Conservation (phyloP, 2,888 invertebrate genomes). For the Monopis laevigella region DNA sequence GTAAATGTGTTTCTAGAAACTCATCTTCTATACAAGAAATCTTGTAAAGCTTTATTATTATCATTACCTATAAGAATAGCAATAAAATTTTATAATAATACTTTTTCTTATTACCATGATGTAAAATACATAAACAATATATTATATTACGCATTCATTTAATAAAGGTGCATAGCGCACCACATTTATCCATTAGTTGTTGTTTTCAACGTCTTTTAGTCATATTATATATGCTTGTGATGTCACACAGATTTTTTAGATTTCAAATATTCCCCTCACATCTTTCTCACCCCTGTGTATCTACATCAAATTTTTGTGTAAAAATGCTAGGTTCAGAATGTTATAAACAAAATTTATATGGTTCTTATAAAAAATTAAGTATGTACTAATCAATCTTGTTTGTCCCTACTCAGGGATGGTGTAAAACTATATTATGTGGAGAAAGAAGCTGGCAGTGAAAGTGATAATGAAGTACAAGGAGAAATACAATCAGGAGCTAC, state of each 20-base stretch:
- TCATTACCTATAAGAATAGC: too few species aligned
- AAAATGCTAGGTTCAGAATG: not conserved
- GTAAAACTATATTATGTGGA: slow-evolving; percentile 41
- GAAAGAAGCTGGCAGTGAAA: slow-evolving; percentile 49
- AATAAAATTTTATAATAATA: too few species aligned
- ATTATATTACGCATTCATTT: too few species aligned
- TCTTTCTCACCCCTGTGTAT: not conserved
- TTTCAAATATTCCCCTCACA: too few species aligned
- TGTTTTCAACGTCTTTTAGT: not conserved
- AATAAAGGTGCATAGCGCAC: too few species aligned
- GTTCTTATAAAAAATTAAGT: not conserved
- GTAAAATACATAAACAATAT: too few species aligned
- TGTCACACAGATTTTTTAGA: not conserved
- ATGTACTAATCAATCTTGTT: not conserved
- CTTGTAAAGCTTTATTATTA: too few species aligned
- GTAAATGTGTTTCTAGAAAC: too few species aligned
- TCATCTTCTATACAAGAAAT: too few species aligned
- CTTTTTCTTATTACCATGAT: too few species aligned
- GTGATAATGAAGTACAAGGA: slow-evolving; percentile 39
- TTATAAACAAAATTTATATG: not conserved
- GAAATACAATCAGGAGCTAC: slow-evolving; percentile 43
- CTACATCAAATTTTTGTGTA: not conserved
- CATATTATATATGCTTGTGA: not conserved
- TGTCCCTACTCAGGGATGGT: slow-evolving; percentile 51
- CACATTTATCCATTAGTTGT: too few species aligned